Conservation (phyloP, 1,140 invertebrate genomes). For the Drosophila murphyi region DNA sequence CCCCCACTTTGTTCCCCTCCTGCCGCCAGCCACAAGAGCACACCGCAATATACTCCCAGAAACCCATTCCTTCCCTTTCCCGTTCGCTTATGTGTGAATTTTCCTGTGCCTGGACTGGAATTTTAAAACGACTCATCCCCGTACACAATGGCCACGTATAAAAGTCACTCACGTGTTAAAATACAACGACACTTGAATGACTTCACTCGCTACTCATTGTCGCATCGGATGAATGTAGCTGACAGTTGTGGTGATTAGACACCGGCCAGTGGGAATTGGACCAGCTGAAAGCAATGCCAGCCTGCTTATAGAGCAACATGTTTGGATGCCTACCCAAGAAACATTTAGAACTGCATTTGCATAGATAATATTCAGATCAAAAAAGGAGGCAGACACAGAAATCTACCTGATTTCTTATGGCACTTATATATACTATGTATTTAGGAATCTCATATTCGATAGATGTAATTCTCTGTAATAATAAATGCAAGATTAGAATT, state of each 20-base stretch:
- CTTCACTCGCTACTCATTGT: conserved; percentile 37
- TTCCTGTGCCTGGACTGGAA: conserved; percentile 57
- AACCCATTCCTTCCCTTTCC: not conserved
- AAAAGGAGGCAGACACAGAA: too few relatives aligned
- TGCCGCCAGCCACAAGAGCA: not conserved
- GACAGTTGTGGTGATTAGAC: conserved; percentile 40
- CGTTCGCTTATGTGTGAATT: conserved; percentile 63
- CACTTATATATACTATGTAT: not conserved
- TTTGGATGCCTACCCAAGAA: not conserved
- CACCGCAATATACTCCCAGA: not conserved
- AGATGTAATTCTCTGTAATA: too few relatives aligned
- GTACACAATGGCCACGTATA: conserved; percentile 49
- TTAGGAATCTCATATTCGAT: too few relatives aligned
- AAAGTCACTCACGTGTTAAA: conserved; percentile 77
- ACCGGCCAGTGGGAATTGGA: conserved; percentile 2
- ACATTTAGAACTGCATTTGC: not conserved
- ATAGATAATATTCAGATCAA: not conserved
- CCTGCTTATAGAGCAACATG: not conserved
- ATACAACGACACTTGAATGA: conserved; percentile 62
- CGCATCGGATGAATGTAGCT: conserved; percentile 23
- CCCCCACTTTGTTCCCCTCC: not conserved
- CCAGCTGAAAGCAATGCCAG: conserved; percentile 10
- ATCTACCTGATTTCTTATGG: too few relatives aligned
- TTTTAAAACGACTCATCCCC: conserved; percentile 49
- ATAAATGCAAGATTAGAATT: too few relatives aligned